These are phyloP conservation scores for Eubasilissa regina DNA, from an alignment of 1,140 invertebrate species.

Conservation along the genomic window DNA sequence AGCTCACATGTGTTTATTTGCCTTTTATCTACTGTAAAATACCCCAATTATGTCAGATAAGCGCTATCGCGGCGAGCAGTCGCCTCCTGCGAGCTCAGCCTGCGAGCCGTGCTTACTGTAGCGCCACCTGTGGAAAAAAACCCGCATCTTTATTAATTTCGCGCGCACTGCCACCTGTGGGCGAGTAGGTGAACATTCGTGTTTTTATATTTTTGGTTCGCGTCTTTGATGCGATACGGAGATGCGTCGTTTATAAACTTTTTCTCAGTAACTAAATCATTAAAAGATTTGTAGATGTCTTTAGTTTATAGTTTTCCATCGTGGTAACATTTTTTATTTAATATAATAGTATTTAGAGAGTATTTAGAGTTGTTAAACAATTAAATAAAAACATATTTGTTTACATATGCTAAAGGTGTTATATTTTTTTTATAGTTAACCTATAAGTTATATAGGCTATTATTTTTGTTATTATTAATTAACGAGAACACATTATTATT, in stretches of 20 bases:
- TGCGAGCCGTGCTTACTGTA: not conserved
- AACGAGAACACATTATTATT: too few species aligned
- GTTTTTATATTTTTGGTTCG: not conserved
- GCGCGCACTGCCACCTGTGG: not conserved
- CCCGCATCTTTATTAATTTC: not conserved
- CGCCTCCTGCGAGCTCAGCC: not conserved
- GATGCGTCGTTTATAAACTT: not conserved
- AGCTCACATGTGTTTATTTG: constrained; percentile 47
- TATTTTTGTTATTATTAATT: too few species aligned
- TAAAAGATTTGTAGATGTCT: too few species aligned
- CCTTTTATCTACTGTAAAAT: constrained; percentile 41
- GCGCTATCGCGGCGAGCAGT: constrained; percentile 16
- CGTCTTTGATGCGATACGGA: not conserved
- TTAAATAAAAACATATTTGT: too few species aligned
- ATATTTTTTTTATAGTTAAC: too few species aligned
- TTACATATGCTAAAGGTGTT: too few species aligned
- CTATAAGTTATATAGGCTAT: too few species aligned
- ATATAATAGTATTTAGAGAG: too few species aligned
- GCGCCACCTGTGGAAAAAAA: not conserved
- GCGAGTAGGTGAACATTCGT: not conserved
- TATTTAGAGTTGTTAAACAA: too few species aligned
- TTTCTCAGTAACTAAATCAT: too few species aligned
- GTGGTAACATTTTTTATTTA: too few species aligned
- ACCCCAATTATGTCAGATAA: constrained; percentile 47
- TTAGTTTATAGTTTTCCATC: too few species aligned